Conservation (phyloP, 2,888 invertebrate genomes). For the Cheilosia impressa region DNA sequence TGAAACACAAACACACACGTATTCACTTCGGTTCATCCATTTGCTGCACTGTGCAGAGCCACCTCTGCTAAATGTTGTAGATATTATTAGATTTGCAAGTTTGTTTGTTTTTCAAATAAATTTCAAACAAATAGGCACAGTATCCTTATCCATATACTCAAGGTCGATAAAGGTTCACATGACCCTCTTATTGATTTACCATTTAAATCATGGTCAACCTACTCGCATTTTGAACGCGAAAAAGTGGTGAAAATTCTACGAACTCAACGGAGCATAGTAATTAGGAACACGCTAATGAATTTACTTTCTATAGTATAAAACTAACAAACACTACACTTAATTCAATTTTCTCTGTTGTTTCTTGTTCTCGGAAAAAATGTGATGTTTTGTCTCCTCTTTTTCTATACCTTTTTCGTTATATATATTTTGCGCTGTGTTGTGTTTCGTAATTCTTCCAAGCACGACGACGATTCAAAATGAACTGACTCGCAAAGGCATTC, state of each 20-base stretch:
- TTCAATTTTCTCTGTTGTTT: constrained; percentile 56
- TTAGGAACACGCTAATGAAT: constrained; percentile 12
- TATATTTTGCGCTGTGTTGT: constrained; percentile 17
- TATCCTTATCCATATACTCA: constrained; percentile 14
- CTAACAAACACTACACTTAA: constrained; percentile 31
- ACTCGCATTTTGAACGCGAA: constrained; percentile 3
- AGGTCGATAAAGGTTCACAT: constrained; percentile 49
- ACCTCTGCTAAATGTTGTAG: constrained; percentile 9
- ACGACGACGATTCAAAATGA: constrained; percentile 70
- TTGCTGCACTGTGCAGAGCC: neutral
- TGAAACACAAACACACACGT: constrained; percentile 19
- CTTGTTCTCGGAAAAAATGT: constrained; percentile 2
- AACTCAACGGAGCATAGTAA: neutral
- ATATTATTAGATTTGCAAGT: constrained; percentile 41
- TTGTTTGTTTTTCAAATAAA: constrained; percentile 7
- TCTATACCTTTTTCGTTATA: constrained; percentile 1
- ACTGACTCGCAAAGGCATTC: constrained; percentile 67
- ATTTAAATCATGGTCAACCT: constrained; percentile 15
- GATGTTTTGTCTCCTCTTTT: constrained; percentile 6
- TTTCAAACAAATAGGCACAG: constrained; percentile 11
- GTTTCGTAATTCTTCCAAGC: constrained; percentile 37
- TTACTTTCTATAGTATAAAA: constrained; percentile 20
- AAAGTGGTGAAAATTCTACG: neutral
- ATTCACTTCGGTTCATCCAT: constrained; percentile 2
- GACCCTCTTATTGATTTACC: constrained; percentile 30